phyloP scores from a whole-genome alignment of 2,888 invertebrate genomes.

The Andrena praecox region DNA sequence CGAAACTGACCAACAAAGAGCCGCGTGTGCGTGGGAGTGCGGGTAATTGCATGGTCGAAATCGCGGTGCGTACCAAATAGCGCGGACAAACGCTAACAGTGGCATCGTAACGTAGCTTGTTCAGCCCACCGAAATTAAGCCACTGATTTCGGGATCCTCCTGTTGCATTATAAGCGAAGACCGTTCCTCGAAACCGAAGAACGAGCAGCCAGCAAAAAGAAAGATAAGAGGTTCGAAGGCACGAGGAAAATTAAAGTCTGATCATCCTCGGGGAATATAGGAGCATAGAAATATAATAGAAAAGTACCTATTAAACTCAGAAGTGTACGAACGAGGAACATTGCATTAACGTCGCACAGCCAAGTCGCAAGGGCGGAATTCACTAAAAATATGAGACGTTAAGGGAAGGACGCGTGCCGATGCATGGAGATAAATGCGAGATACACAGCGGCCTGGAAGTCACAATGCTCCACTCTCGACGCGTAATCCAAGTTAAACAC shows the following conservation, averaged over 20 bases:
- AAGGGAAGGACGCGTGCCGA: neutral
- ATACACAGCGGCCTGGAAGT: constrained; percentile 3
- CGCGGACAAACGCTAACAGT: neutral
- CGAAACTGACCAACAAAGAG: constrained; percentile 32
- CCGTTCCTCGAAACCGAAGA: too few relatives aligned
- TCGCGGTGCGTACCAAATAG: neutral
- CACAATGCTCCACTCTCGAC: constrained; percentile 21
- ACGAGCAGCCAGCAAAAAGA: neutral
- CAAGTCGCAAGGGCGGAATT: neutral
- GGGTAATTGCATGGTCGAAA: neutral
- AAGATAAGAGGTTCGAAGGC: too few relatives aligned
- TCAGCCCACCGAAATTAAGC: neutral
- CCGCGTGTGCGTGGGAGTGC: neutral
- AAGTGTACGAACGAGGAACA: neutral
- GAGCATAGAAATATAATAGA: too few relatives aligned
- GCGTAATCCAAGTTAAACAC: constrained; percentile 38
- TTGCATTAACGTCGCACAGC: neutral
- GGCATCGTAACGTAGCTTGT: neutral
- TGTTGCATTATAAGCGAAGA: too few relatives aligned
- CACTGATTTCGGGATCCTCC: too few relatives aligned
- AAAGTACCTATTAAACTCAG: too few relatives aligned
- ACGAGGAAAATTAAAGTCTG: neutral
- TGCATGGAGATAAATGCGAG: neutral
- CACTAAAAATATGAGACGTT: constrained; percentile 1
- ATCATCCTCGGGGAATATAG: neutral